Base-by-base conservation (phyloP, 2,888 invertebrate genomes). In the Trissoscelio sp. region DNA sequence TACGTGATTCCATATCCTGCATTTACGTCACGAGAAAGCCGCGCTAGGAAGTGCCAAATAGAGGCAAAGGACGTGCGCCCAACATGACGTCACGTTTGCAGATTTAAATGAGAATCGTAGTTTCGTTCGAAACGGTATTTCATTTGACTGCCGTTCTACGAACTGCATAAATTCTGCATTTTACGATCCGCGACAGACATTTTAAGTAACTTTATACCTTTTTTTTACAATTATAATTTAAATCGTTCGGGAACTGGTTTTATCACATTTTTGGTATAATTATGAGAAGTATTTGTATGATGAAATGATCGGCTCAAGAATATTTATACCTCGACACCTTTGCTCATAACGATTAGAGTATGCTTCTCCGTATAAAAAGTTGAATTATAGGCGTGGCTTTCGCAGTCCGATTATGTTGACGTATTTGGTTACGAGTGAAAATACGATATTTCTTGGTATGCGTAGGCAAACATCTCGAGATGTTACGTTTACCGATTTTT, bases 361-460 rank as follows among this genome's bases (percentile, higher is more conserved):
- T 24, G 51, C 39, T 51, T 73, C 58, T 42, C 53, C 11, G 44
- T 22, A 22, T 51, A 73, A 72, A 58, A 67, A 72, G 58, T 22
- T 62, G 79, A 64, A 62, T 73, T 67, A 82, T 62, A 79, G 79
- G 82, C 79, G 82, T 82, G 82, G 79, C 82, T 69, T 64, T 79
- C 20, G 72, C 79, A 75, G 53, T 42, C 34, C 72, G 74, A 74
- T 75, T 53, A 73, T 84, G 83, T 74, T 82, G 89, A 88, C 90
- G 87, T 89, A 89, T 90, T 90, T 90, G 90, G 89, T 88, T 87
- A 86, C 85, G 86, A 87, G 85, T 85, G 86, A 85, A 83, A 83
- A 87, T 86, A 85, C 53, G 80, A 67, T 51, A 66, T 64, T 83
- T 83, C 79, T 85, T 78, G 62, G 83, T 79, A 84, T 86, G 85